Conservation (phyloP, 2,888 invertebrate species). For the Yponomeuta malinellus region DNA sequence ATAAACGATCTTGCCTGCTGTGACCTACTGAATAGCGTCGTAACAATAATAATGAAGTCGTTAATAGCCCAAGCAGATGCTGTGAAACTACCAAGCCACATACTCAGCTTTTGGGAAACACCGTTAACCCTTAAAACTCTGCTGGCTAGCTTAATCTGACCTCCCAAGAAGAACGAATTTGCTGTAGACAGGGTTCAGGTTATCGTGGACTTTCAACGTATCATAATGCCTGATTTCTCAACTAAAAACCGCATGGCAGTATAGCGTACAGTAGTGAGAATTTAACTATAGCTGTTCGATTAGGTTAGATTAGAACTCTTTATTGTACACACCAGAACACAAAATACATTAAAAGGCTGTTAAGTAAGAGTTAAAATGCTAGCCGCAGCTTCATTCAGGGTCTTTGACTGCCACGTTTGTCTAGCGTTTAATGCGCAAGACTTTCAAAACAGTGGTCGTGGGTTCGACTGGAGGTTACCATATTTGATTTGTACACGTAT, state of each 20-base stretch:
- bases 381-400: not conserved
- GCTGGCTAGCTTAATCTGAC: not conserved
- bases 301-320: too few species aligned
- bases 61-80: slow-evolving; percentile 29
- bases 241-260: not conserved
- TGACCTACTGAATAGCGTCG: slow-evolving; percentile 4
- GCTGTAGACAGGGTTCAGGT: not conserved
- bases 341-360: not conserved
- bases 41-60: slow-evolving; percentile 13
- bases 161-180: not conserved
- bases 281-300: not conserved
- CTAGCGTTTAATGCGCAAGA: too few species aligned
- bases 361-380: not conserved
- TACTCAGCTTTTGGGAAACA: slow-evolving; percentile 6
- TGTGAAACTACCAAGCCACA: slow-evolving; percentile 14
- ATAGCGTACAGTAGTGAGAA: not conserved
- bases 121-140: not conserved
- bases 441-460: too few species aligned
- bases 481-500: too few species aligned
- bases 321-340: too few species aligned
- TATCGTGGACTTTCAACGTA: not conserved
- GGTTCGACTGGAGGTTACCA: too few species aligned
- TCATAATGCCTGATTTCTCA: not conserved
- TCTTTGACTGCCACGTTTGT: too few species aligned
- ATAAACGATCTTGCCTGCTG: slow-evolving; percentile 6